Conservation (phyloP, 53 echinoderm and acorn worm species). For the Stichopus horrens region DNA sequence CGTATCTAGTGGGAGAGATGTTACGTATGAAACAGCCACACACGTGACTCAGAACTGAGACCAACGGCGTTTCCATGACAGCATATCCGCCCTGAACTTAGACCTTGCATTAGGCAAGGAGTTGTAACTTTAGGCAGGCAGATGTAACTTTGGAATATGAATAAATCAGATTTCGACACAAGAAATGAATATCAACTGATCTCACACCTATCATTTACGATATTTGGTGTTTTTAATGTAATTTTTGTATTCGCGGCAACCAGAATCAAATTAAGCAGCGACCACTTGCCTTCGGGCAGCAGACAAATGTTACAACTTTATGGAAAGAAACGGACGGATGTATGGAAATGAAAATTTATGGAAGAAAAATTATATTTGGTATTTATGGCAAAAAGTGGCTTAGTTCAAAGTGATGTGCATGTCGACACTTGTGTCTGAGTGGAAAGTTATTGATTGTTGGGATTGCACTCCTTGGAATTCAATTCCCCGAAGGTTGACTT, state of each 20-base stretch:
- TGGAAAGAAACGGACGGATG: neutral
- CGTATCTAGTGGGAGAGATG: too few relatives aligned
- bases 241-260: slow-evolving; percentile 5
- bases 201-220: slow-evolving; percentile 37
- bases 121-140: too few relatives aligned
- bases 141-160: neutral
- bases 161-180: slow-evolving; percentile 15
- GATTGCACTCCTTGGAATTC: neutral
- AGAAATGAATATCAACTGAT: slow-evolving; percentile 19
- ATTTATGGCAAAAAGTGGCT: slow-evolving; percentile 3
- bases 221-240: slow-evolving; percentile 25
- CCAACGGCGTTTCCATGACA: neutral
- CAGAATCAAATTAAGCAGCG: slow-evolving; percentile 21
- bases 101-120: too few relatives aligned
- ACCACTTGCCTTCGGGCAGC: neutral
- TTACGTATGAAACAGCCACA: too few relatives aligned
- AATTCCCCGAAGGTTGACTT: neutral
- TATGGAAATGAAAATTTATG: neutral
- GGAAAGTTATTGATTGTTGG: neutral
- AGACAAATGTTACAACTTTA: slow-evolving; percentile 8
- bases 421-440: neutral
- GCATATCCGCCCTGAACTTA: neutral
- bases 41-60: neutral
- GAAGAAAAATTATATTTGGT: neutral
- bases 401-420: neutral